These are phyloP conservation scores for Myiagra hebetior DNA, from an alignment of 2,113 vertebrate genomes.

Conservation along the genomic window DNA sequence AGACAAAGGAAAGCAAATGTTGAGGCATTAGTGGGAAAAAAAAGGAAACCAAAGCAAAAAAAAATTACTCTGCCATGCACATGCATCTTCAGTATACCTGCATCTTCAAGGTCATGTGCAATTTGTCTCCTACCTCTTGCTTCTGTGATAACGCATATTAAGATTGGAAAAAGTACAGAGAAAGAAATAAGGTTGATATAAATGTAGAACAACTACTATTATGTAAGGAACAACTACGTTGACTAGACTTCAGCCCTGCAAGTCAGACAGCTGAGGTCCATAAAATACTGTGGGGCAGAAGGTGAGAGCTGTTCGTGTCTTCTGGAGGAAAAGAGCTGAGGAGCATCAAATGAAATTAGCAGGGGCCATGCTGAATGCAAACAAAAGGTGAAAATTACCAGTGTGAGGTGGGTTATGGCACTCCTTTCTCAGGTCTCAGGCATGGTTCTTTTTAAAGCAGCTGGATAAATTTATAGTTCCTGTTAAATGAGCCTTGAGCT, in stretches of 20 bases:
- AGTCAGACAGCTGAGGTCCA: background rate
- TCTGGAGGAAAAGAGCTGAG: background rate
- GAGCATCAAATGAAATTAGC: background rate
- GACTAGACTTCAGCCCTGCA: background rate
- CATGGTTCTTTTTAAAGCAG: background rate
- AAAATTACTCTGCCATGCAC: background rate
- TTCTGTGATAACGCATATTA: background rate
- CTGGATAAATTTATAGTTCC: background rate
- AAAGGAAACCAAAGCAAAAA: background rate
- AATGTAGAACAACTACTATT: background rate
- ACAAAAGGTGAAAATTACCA: background rate
- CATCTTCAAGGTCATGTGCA: background rate
- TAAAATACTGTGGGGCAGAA: background rate
- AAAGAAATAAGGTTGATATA: background rate
- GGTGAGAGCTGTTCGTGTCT: background rate
- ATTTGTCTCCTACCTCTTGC: background rate
- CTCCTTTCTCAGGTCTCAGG: background rate
- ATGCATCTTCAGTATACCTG: background rate
- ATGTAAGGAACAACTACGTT: background rate
- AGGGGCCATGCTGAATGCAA: background rate
- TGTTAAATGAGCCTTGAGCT: background rate
- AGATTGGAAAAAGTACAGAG: background rate
- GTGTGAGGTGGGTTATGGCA: background rate
- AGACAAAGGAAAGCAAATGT: background rate
- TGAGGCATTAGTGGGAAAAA: rapidly evolving